These are phyloP conservation scores for Dreissena rostriformis DNA, from an alignment of 1,140 invertebrate species.

Conservation along the genomic window DNA sequence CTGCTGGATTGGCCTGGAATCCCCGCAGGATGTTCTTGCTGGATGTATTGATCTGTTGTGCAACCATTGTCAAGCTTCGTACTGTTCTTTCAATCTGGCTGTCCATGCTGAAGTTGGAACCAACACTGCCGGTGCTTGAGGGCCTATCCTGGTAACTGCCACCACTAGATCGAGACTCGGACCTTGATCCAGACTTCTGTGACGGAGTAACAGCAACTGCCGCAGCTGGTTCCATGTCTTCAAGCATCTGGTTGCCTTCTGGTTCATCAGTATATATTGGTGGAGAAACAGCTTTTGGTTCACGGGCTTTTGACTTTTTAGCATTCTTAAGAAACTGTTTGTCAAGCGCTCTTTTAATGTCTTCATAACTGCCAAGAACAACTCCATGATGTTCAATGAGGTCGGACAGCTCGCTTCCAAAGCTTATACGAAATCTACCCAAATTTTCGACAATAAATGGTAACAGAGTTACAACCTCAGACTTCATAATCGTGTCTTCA, in stretches of 20 bases:
- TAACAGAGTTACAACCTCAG: conserved; percentile 75
- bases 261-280: conserved; percentile 34
- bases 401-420: conserved; percentile 73
- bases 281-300: neutral
- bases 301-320: conserved; percentile 10
- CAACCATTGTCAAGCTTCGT: conserved; percentile 71
- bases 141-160: conserved; percentile 31
- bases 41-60: conserved; percentile 75
- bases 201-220: conserved; percentile 15
- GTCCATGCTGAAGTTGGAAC: conserved; percentile 63
- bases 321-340: conserved; percentile 63
- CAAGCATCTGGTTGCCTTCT: conserved; percentile 54
- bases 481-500: conserved; percentile 76
- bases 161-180: conserved; percentile 19
- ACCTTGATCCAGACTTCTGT: conserved; percentile 25
- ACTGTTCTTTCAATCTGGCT: conserved; percentile 70
- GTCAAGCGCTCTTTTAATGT: conserved; percentile 71
- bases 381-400: conserved; percentile 73
- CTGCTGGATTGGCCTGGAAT: conserved; percentile 73
- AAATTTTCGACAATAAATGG: conserved; percentile 77
- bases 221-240: conserved; percentile 52
- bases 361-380: conserved; percentile 73
- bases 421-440: conserved; percentile 70
- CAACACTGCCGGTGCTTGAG: conserved; percentile 56
- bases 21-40: conserved; percentile 77